Conservation (phyloP, 2,113 vertebrate species). For the Hypocryptadius cinnamomeus region DNA sequence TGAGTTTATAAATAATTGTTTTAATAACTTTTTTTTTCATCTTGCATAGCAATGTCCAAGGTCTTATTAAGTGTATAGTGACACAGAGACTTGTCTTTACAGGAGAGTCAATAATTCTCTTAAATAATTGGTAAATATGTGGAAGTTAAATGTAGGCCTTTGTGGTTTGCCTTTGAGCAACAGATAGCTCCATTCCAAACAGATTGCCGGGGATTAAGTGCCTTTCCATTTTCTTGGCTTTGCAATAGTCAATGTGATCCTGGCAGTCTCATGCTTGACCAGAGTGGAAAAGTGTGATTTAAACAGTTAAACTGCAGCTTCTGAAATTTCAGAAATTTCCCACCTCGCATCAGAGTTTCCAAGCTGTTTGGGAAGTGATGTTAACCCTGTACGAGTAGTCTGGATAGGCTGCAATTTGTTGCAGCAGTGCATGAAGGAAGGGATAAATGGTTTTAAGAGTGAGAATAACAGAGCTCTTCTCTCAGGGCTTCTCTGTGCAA, state of each 20-base stretch:
- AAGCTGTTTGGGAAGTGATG: background rate
- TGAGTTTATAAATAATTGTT: background rate
- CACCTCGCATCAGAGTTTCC: background rate
- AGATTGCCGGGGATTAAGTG: background rate
- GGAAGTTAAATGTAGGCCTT: background rate
- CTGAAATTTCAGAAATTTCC: background rate
- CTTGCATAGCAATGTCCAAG: background rate
- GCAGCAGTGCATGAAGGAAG: rapidly evolving
- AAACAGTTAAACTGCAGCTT: background rate
- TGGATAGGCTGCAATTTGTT: background rate
- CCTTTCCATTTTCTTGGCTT: background rate
- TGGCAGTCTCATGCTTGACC: background rate
- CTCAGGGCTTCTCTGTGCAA: background rate
- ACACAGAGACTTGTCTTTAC: background rate
- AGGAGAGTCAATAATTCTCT: background rate
- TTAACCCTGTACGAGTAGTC: background rate
- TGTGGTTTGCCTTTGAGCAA: background rate
- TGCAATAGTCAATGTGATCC: background rate
- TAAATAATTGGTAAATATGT: background rate
- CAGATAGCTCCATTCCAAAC: background rate
- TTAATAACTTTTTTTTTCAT: background rate
- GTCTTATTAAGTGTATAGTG: background rate
- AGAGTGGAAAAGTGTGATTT: background rate
- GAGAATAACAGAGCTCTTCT: background rate
- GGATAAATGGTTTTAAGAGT: background rate